Evolutionary conservation across 2,888 invertebrate genomes (phyloP).

Genomic region (Macrophya annulata): DNA sequence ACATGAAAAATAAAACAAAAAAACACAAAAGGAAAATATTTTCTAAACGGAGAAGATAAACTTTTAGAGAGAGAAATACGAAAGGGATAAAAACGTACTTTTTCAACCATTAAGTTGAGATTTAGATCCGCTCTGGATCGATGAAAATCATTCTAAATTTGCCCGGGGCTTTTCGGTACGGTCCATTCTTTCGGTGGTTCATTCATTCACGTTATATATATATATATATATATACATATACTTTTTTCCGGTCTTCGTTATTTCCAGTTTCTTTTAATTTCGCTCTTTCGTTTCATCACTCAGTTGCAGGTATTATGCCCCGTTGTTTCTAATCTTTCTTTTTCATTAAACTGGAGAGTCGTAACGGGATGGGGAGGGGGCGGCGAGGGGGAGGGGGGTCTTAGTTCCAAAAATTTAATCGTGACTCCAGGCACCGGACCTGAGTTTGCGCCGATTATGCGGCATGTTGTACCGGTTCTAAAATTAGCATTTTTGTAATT

Average conservation of each 20-base stretch:
- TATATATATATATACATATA: too few species aligned
- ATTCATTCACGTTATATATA: constrained; percentile 38
- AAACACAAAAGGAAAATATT: background rate
- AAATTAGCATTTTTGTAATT: background rate
- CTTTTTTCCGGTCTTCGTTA: constrained; percentile 56
- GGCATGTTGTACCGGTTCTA: background rate
- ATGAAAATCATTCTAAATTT: constrained; percentile 30
- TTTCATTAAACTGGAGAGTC: background rate
- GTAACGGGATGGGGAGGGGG: too few species aligned
- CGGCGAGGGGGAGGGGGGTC: background rate
- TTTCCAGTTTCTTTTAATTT: constrained; percentile 59
- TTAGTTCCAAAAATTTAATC: background rate
- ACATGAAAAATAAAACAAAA: too few species aligned
- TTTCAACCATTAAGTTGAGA: background rate
- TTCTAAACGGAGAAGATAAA: background rate
- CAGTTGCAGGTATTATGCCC: background rate
- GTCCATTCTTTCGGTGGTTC: constrained; percentile 59
- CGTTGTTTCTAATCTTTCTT: constrained; percentile 16
- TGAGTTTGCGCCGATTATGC: background rate
- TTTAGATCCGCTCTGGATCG: constrained; percentile 1
- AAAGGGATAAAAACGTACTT: background rate
- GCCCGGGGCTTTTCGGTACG: constrained; percentile 13
- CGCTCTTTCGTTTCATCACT: constrained; percentile 46
- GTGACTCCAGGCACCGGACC: background rate
- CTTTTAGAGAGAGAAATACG: background rate